phyloP scores from a whole-genome alignment of 2,797 vertebrate species.

The Danio kyathit region DNA sequence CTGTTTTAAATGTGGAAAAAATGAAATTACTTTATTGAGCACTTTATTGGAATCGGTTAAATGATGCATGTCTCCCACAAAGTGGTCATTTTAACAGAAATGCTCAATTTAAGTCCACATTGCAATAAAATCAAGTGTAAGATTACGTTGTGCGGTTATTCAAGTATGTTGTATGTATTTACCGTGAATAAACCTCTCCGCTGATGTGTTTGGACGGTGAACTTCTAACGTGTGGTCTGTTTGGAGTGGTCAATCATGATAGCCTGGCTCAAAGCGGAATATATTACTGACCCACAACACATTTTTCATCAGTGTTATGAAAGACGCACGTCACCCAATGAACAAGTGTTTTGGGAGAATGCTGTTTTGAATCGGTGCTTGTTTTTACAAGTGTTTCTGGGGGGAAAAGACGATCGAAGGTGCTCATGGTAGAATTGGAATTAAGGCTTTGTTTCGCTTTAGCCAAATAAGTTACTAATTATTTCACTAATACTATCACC shows the following conservation, averaged over 20 bases:
- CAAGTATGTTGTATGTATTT: not conserved
- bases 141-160: not conserved
- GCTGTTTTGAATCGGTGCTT: slow-evolving; percentile 24
- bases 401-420: not conserved
- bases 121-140: not conserved
- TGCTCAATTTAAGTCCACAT: slow-evolving; percentile 10
- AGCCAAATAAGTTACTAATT: not conserved
- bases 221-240: not conserved
- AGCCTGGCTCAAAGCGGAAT: not conserved
- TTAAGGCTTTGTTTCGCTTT: slow-evolving; percentile 6
- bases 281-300: slow-evolving; percentile 20
- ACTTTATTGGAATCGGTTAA: not conserved
- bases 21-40: not conserved
- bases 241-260: not conserved
- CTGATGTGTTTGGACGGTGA: not conserved
- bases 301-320: slow-evolving; percentile 34
- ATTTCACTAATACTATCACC: not conserved
- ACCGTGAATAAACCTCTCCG: not conserved
- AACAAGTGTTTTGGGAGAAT: not conserved
- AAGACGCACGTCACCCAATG: not conserved
- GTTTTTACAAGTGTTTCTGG: slow-evolving; percentile 32
- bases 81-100: not conserved
- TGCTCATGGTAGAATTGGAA: not conserved
- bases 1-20: not conserved
- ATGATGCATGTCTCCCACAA: not conserved